Base-by-base conservation (phyloP, 2,888 invertebrate species). In the Synanthedon myopaeformis region DNA sequence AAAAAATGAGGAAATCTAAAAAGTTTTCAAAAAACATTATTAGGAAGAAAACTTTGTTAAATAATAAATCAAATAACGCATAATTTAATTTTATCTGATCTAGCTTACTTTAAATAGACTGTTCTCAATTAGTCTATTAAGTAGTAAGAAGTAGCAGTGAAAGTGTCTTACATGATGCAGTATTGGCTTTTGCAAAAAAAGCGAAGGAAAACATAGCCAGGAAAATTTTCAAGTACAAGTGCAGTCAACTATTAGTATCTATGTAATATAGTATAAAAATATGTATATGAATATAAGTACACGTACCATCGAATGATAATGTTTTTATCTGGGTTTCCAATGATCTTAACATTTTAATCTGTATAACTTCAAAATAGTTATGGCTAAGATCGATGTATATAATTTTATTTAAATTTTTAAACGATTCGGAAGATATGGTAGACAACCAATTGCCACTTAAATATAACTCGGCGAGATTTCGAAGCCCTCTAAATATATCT, bases 391-490 rank as follows among this genome's bases (percentile, higher is more conserved):
- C 95, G 53, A 96, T 89, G 42, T 92, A 85, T 53, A 91, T 88
- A 51, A 96, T 84, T 72, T 94, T 94, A 65, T 93, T 92, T 59
- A 96, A 79, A 28, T 91, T 92, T 60, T 90, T 91, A 70, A 96
- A 96, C 45, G 93, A 92, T 60, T 95, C 95, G 14, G 91, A 88
- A 3, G 94, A 93, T 61, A 95, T 90, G 1, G 90, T 89, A 2
- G 94, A 92, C 74, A 96, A 91, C 90, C 94, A 93, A 79, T 96
- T 96, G 12, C 94, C 94, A 76, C 92, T 92, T 57, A 96, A 88
- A 73, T 93, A 91, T 45, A 96, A 84, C 69, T 95, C 95, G 23
- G 90, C 91, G 14, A 96, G 89, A 66, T 92, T 93, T 59, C 91
- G 90, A n/a, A 96, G 86, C 72, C 93, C 90, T 57, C 92, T 90